These are phyloP conservation scores for Coleophora flavipennella DNA, from an alignment of 2,888 invertebrate species.

Conservation along the genomic window DNA sequence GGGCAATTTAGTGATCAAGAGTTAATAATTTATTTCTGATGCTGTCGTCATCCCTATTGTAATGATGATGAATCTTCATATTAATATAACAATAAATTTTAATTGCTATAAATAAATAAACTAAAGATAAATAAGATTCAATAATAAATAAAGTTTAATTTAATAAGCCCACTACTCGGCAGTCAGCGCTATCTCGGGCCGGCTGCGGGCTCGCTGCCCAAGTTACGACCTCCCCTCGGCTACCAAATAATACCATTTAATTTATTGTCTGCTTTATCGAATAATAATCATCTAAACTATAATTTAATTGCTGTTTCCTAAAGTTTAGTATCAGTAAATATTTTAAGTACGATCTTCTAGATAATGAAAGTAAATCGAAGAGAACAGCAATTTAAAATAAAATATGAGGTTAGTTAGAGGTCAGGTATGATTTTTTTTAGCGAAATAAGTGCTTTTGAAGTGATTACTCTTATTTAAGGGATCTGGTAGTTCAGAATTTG, in stretches of 20 bases:
- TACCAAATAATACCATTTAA: constrained; percentile 25
- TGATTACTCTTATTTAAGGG: too few relatives aligned
- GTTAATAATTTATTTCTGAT: too few relatives aligned
- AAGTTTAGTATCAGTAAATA: not conserved
- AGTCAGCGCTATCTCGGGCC: constrained; percentile 29
- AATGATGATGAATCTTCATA: too few relatives aligned
- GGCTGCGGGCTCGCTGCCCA: constrained; percentile 16
- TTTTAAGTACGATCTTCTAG: too few relatives aligned
- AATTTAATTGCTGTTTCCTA: constrained; percentile 1
- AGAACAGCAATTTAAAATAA: not conserved
- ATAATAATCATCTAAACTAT: constrained; percentile 15
- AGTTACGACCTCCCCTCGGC: constrained; percentile 22
- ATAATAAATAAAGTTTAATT: constrained; percentile 18
- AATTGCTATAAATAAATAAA: constrained; percentile 8
- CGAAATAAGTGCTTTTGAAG: too few relatives aligned
- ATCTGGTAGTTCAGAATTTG: too few relatives aligned
- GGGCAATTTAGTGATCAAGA: too few relatives aligned
- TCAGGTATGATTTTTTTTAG: too few relatives aligned
- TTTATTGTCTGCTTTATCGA: constrained; percentile 20
- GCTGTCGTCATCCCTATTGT: too few relatives aligned
- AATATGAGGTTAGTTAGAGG: too few relatives aligned
- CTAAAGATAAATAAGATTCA: not conserved
- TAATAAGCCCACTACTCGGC: constrained; percentile 40
- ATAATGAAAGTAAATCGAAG: not conserved
- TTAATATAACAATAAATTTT: too few relatives aligned